phyloP scores from a whole-genome alignment of 2,797 vertebrate genomes.

The Neomorphus geoffroyi region DNA sequence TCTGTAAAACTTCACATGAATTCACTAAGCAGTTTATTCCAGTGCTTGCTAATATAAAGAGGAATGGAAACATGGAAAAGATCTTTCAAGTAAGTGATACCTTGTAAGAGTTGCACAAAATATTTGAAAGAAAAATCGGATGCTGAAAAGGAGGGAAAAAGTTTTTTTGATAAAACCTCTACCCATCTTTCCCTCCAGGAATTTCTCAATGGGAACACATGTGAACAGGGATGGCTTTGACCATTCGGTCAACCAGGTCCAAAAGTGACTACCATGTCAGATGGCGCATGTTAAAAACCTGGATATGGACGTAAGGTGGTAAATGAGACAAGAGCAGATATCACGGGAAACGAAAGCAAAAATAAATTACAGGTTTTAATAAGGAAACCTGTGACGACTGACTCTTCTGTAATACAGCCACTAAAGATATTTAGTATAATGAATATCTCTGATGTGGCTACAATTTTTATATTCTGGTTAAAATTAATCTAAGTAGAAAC shows the following conservation, averaged over 20 bases:
- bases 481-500: too few relatives aligned
- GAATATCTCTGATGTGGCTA: too few relatives aligned
- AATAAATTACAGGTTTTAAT: too few relatives aligned
- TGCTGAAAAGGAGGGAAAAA: not conserved
- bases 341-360: too few relatives aligned
- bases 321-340: too few relatives aligned
- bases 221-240: not conserved
- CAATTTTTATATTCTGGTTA: too few relatives aligned
- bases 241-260: not conserved
- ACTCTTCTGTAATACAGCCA: too few relatives aligned
- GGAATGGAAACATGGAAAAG: not conserved
- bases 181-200: not conserved
- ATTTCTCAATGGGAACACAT: not conserved
- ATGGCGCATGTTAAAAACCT: too few relatives aligned
- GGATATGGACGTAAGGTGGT: too few relatives aligned
- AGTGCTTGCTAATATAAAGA: not conserved
- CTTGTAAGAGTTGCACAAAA: not conserved
- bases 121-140: not conserved
- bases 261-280: not conserved
- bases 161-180: not conserved
- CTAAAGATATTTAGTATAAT: too few relatives aligned
- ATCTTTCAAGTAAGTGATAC: not conserved
- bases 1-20: not conserved
- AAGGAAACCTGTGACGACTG: too few relatives aligned
- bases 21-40: not conserved